Evolutionary conservation across 2,797 vertebrate genomes (phyloP), one percentile per base, ranked within the genome.

Genomic region (Aulostomus chinensis): DNA sequence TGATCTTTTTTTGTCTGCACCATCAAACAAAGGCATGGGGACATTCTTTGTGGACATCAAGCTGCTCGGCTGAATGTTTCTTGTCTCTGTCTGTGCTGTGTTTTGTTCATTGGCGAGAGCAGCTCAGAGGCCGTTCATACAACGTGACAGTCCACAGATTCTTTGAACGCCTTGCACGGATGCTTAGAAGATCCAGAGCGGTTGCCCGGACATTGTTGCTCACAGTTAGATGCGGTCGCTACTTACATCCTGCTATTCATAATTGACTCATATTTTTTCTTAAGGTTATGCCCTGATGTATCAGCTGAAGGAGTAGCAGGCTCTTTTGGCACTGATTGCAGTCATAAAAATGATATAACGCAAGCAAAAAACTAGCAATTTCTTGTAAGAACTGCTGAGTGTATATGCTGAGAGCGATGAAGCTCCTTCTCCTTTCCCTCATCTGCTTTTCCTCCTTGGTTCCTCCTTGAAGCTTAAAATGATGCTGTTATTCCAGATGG

Each of bases 401-500:
- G 25, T 30, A 29, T n/a, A 16, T 43, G 5, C 7, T 29, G 34
- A n/a, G n/a, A n/a, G n/a, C n/a, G n/a, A n/a, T n/a, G n/a, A n/a
- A n/a, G n/a, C n/a, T n/a, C 13, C 64, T 61, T 51, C 35, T 47
- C 36, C 40, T 46, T 61, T 56, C 42, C 34, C 36, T 78, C 52
- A 51, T 73, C 70, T 76, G 59, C 61, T 81, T 80, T 64, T 54
- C 39, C 55, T 72, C 59, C 51, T 17, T 11, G n/a, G 10, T 48
- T 33, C 48, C 36, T 66, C 68, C 48, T 66, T 51, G n/a, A n/a
- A n/a, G n/a, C 65, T 57, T 65, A 56, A 69, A 71, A 17, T 26
- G 54, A 63, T 56, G 51, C 40, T 80, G 66, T 80, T 81, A 68
- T 78, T 85, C 70, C 81, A 79, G 82, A 80, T 80, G 67, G 67